phyloP scores from a whole-genome alignment of 35 echinoderm and acorn worm genomes.

The Holothuria glaberrima region DNA sequence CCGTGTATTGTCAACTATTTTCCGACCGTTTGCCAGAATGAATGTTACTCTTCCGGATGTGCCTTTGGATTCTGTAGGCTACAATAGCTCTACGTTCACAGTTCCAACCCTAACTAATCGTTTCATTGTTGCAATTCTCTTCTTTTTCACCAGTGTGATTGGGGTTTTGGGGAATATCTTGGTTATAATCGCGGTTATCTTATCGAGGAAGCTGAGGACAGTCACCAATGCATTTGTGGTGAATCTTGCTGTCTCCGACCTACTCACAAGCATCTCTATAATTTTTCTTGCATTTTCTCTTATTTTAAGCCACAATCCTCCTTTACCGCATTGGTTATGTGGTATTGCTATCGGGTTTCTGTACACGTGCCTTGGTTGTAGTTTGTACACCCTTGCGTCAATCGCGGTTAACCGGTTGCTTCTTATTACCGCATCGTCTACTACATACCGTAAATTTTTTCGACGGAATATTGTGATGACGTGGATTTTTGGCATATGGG shows the following conservation, averaged over 20 bases:
- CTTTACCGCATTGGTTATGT: not conserved
- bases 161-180: constrained; percentile 69
- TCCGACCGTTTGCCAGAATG: too few relatives aligned
- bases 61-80: too few relatives aligned
- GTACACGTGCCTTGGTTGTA: constrained; percentile 15
- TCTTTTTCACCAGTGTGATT: not conserved
- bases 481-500: constrained; percentile 42
- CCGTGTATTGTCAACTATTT: too few relatives aligned
- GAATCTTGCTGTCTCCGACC: constrained; percentile 72
- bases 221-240: constrained; percentile 73
- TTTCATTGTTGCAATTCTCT: not conserved
- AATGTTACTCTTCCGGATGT: too few relatives aligned
- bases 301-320: not conserved
- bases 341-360: constrained; percentile 13
- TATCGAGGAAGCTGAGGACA: constrained; percentile 61
- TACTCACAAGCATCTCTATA: constrained; percentile 48
- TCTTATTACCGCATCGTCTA: constrained; percentile 18
- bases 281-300: constrained; percentile 23
- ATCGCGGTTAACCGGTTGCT: constrained; percentile 55
- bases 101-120: constrained; percentile 8
- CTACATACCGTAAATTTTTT: constrained; percentile 17
- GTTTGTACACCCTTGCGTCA: constrained; percentile 51
- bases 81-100: too few relatives aligned
- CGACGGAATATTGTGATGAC: not conserved
- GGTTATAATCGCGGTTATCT: constrained; percentile 67